phyloP scores from a whole-genome alignment of 2,888 invertebrate genomes.

The Slavum lentiscoides region DNA sequence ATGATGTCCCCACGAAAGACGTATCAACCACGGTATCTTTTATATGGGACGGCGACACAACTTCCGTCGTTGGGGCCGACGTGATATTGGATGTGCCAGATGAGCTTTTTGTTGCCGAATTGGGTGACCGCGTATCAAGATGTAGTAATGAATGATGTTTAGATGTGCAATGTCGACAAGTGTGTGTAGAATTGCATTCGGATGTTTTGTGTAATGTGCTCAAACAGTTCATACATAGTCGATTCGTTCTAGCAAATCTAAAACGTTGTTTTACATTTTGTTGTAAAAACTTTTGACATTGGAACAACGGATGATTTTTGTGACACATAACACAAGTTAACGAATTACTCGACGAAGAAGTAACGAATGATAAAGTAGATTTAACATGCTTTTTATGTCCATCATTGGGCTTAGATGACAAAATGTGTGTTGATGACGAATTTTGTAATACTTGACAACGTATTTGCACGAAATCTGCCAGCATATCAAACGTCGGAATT shows the following conservation, averaged over 20 bases:
- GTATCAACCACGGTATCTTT: too few relatives aligned
- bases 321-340: too few relatives aligned
- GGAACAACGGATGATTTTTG: neutral
- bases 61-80: too few relatives aligned
- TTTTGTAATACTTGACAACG: neutral
- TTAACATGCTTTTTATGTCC: neutral
- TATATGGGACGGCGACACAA: too few relatives aligned
- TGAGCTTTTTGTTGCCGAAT: too few relatives aligned
- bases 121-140: neutral
- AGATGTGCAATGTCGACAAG: neutral
- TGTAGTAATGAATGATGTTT: neutral
- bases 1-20: neutral
- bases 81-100: too few relatives aligned
- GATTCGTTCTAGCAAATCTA: neutral
- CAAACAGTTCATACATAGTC: conserved; percentile 3
- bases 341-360: too few relatives aligned
- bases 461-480: neutral
- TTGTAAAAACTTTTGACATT: neutral
- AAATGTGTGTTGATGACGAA: neutral
- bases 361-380: neutral
- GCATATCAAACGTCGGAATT: neutral
- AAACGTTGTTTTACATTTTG: neutral
- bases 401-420: neutral
- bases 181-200: neutral
- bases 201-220: neutral